Percentiles rank a stretch among this genome's conserved stretches.
These are phyloP conservation scores for Caenorhabditis sp. DNA, from an alignment of 2,888 invertebrate genomes.

Conservation along the genomic window DNA sequence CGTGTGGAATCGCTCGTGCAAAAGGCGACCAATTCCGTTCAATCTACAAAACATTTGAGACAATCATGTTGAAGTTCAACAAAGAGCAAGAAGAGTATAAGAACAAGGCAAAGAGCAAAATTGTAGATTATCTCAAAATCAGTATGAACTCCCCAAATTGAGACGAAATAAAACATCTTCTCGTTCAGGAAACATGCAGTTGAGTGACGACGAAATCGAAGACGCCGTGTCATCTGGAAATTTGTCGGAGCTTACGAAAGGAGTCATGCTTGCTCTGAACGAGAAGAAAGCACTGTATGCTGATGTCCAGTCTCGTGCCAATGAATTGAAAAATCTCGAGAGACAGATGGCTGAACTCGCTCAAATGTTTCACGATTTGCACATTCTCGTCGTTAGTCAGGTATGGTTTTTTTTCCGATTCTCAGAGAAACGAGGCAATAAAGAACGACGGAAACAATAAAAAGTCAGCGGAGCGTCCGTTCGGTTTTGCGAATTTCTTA, in stretches of 20 bases:
- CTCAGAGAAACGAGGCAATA: not conserved
- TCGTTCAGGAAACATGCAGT: conserved; percentile 57
- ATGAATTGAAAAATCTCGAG: conserved; percentile 59
- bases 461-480: not conserved
- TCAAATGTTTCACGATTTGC: conserved; percentile 65
- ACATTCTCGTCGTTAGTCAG: conserved; percentile 62
- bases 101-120: conserved; percentile 62
- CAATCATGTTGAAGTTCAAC: conserved; percentile 61
- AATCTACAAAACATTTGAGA: conserved; percentile 60
- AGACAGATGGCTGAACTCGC: conserved; percentile 58
- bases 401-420: conserved; percentile 11
- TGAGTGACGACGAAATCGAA: conserved; percentile 62
- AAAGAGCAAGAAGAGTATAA: conserved; percentile 68
- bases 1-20: conserved; percentile 53
- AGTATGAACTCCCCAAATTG: conserved; percentile 54
- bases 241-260: conserved; percentile 62
- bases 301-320: conserved; percentile 61
- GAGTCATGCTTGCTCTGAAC: conserved; percentile 56
- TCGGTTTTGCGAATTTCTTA: too few relatives aligned
- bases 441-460: not conserved
- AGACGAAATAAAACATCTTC: not conserved
- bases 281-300: conserved; percentile 64
- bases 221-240: conserved; percentile 63
- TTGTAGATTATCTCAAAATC: conserved; percentile 63
- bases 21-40: conserved; percentile 54